Percentiles rank a stretch among this genome's conserved stretches.
Conservation (phyloP, 2,888 invertebrate genomes). For the Melanargia galathea region DNA sequence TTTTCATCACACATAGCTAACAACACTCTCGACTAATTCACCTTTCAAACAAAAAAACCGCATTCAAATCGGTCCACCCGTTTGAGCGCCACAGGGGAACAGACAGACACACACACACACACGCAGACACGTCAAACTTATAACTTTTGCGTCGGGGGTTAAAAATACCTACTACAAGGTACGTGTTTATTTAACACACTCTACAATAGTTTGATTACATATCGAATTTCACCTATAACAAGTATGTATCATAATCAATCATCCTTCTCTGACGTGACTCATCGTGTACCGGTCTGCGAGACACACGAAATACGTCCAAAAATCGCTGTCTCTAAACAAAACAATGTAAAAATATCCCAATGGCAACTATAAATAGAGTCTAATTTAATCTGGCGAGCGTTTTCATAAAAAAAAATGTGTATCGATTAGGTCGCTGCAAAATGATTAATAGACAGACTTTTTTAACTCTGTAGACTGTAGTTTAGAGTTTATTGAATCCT, state of each 20-base stretch:
- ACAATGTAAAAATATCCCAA: background rate
- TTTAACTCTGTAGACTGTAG: background rate
- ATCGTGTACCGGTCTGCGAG: slow-evolving; percentile 26
- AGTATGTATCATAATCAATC: slow-evolving; percentile 36
- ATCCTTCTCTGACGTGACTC: slow-evolving; percentile 36
- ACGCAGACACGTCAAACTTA: too few relatives aligned
- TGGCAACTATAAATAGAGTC: background rate
- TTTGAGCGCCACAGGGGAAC: too few relatives aligned
- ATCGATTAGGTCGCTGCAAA: slow-evolving; percentile 13
- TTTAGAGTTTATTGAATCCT: slow-evolving; percentile 9
- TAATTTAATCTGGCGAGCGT: background rate
- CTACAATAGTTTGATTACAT: slow-evolving; percentile 26
- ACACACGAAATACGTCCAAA: slow-evolving; percentile 15
- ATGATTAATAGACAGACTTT: slow-evolving; percentile 22
- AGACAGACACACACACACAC: too few relatives aligned
- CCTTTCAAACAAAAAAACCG: too few relatives aligned
- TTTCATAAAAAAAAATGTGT: slow-evolving; percentile 1
- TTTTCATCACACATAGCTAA: too few relatives aligned
- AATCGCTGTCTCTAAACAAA: background rate
- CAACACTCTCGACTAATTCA: too few relatives aligned
- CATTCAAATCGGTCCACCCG: too few relatives aligned
- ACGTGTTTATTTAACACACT: slow-evolving; percentile 18
- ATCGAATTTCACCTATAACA: slow-evolving; percentile 16
- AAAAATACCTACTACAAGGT: too few relatives aligned
- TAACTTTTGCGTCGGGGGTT: too few relatives aligned